Percentiles rank a stretch among this genome's conserved stretches.
Evolutionary conservation across 2,113 vertebrate genomes (phyloP).

Genomic region (Triplophysa rosa): DNA sequence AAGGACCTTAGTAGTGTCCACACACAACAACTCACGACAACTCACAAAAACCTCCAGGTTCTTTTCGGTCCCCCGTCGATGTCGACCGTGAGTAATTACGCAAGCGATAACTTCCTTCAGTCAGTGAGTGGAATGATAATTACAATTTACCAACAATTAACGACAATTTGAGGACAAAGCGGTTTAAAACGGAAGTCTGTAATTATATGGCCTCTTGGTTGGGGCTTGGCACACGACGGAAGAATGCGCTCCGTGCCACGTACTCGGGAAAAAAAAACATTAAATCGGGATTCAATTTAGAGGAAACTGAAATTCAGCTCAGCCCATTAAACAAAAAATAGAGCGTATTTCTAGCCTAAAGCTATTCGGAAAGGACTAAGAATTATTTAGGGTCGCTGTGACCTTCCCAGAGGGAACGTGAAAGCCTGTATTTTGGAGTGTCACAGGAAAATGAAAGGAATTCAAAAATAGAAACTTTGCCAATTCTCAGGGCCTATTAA

Average conservation of each 20-base stretch:
- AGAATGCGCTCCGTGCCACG: neutral
- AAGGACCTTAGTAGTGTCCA: conserved; percentile 53
- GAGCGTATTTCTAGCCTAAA: neutral
- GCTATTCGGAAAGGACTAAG: neutral
- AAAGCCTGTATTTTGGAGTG: conserved; percentile 5
- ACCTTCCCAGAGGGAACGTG: neutral
- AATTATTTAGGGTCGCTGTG: conserved; percentile 14
- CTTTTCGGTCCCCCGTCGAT: neutral
- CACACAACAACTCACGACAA: conserved; percentile 31
- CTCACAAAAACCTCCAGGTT: neutral
- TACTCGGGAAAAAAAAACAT: conserved; percentile 1
- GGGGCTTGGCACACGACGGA: conserved; percentile 46
- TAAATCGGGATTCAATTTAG: conserved; percentile 17
- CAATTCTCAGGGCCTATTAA: neutral
- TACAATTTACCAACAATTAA: conserved; percentile 59
- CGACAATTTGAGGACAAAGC: conserved; percentile 47
- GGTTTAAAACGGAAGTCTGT: conserved; percentile 45
- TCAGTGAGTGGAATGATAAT: conserved; percentile 54
- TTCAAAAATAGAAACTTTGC: neutral
- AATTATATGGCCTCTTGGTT: conserved; percentile 53
- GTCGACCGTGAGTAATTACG: conserved; percentile 47
- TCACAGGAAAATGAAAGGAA: neutral
- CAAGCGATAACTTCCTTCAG: conserved; percentile 20
- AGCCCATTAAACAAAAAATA: conserved; percentile 11
- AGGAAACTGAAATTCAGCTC: conserved; percentile 5